Evolutionary conservation across 1,140 invertebrate species (phyloP), one percentile per base, ranked within the genome.

Genomic region (Drosophila obscura): DNA sequence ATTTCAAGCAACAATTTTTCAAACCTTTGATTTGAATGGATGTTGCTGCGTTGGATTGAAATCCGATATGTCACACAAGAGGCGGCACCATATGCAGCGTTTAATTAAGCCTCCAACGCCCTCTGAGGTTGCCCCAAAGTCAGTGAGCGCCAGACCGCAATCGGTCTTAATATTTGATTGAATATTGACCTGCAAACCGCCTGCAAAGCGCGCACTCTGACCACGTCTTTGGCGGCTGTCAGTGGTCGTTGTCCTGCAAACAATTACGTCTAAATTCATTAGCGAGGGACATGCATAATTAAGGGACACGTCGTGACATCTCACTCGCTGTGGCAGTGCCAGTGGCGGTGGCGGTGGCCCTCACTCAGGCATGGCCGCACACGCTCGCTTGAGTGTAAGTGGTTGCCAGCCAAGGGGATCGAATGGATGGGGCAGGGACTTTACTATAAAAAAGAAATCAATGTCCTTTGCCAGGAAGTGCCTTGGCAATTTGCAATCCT

Each of bases 401-500:
- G 35, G 52, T 46, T 22, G 16, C 28, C 49, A 35, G 13, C 5
- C 15, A 50, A 55, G 26, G 35, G 41, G 48, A 31, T 76, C 35
- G 65, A 39, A 45, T 51, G 52, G 62, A 64, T 63, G 44, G 55
- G 60, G 51, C 16, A 13, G 11, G 35, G 35, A 13, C 11, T 39
- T 13, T 5, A 1, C 11, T 5, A 61, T 59, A 81, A 73, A 77
- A 72, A 69, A 60, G 57, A 77, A 89, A 87, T 87, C 82, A 78
- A 85, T 85, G 78, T 88, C 78, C 65, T 78, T 73, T 39, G 35
- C 66, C 83, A 88, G 83, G 83, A 87, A 88, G 72, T 88, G 63
- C 79, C 80, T 67, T 81, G 84, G 80, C 88, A 90, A 90, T 90
- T 90, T 90, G 67, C 73, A 90, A 84, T 90, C 88, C 88, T 90